Evolutionary conservation across 2,113 vertebrate genomes (phyloP).

Genomic region (Narcine bancroftii): DNA sequence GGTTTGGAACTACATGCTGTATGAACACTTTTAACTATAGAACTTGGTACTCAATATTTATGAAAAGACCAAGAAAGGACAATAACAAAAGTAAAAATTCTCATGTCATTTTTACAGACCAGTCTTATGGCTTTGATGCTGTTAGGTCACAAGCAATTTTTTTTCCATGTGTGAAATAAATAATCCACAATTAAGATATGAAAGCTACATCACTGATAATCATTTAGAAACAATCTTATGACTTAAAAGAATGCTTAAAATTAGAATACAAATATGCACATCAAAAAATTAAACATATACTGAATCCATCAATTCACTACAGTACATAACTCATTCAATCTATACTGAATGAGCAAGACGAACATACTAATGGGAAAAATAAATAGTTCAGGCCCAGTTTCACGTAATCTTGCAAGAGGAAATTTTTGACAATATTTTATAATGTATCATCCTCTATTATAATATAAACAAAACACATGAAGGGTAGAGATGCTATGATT

Average conservation of each 20-base stretch:
- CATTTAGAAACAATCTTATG: background rate
- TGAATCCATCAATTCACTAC: background rate
- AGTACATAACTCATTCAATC: background rate
- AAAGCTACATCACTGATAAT: background rate
- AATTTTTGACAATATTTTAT: background rate
- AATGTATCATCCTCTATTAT: background rate
- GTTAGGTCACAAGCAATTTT: background rate
- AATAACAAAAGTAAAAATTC: background rate
- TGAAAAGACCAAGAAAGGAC: background rate
- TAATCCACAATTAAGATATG: background rate
- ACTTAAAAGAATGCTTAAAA: background rate
- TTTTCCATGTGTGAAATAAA: constrained; percentile 10
- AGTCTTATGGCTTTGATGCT: background rate
- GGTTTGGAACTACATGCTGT: background rate
- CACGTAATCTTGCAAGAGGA: background rate
- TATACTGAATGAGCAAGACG: background rate
- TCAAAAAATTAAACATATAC: background rate
- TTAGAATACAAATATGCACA: background rate
- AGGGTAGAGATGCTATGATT: background rate
- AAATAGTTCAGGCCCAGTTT: background rate
- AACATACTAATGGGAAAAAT: background rate
- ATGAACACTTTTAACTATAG: background rate
- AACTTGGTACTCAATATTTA: background rate
- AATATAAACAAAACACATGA: background rate
- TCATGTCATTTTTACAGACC: background rate